These are phyloP conservation scores for Brenthis ino DNA, from an alignment of 2,888 invertebrate species.

Conservation along the genomic window DNA sequence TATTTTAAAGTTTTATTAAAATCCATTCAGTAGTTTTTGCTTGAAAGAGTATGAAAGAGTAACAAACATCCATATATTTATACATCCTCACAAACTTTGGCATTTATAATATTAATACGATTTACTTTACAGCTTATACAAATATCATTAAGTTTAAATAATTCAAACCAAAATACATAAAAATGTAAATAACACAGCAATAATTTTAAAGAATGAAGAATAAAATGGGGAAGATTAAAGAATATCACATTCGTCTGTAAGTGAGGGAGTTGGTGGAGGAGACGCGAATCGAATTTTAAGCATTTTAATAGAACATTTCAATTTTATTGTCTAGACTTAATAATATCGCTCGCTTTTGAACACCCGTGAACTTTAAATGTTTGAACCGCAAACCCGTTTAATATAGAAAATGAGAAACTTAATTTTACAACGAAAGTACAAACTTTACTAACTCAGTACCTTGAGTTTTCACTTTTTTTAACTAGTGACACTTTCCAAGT, in stretches of 20 bases:
- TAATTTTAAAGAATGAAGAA: background rate
- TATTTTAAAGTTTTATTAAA: too few relatives aligned
- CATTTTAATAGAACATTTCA: constrained; percentile 24
- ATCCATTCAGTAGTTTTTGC: too few relatives aligned
- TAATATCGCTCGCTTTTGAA: constrained; percentile 14
- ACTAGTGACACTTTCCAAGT: too few relatives aligned
- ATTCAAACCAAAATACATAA: too few relatives aligned
- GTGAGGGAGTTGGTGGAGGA: background rate
- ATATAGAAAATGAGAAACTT: constrained; percentile 16
- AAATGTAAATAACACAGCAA: background rate
- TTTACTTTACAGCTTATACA: too few relatives aligned
- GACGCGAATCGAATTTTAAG: constrained; percentile 20
- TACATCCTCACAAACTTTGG: too few relatives aligned
- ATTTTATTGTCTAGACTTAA: constrained; percentile 28
- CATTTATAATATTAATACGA: too few relatives aligned
- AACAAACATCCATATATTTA: too few relatives aligned
- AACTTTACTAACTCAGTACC: too few relatives aligned
- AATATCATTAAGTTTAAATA: too few relatives aligned
- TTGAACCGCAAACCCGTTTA: constrained; percentile 12
- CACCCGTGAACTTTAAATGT: constrained; percentile 7
- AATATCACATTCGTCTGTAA: constrained; percentile 1
- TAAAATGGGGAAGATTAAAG: background rate
- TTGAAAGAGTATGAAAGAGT: too few relatives aligned
- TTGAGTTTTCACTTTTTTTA: too few relatives aligned
- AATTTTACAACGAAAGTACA: background rate